Conservation (phyloP, 92 coral and sea anemone genomes). For the Epizoanthus scotinus region DNA sequence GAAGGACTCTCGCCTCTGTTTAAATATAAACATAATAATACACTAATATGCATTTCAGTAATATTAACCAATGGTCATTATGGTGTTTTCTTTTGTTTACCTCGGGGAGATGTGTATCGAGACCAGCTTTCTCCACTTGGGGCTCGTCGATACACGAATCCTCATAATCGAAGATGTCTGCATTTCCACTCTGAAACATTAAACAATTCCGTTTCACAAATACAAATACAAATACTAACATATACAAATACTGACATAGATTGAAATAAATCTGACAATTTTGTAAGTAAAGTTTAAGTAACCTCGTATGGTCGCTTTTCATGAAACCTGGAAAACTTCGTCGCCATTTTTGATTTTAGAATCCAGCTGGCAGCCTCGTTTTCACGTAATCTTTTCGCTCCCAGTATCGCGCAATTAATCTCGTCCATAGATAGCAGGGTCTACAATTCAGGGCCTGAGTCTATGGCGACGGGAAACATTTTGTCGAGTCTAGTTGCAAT, state of each 20-base stretch:
- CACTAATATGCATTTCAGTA: neutral
- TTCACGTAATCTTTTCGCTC: neutral
- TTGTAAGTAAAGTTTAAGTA: neutral
- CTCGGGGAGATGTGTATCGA: conserved; percentile 93
- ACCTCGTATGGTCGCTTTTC: conserved; percentile 95
- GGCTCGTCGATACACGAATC: conserved; percentile 60
- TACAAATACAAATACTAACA: too few relatives aligned
- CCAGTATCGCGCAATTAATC: too few relatives aligned
- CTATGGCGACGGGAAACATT: too few relatives aligned
- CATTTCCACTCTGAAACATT: conserved; percentile 45
- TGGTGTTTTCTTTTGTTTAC: conserved; percentile 44
- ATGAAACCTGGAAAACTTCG: conserved; percentile 93
- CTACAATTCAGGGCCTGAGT: too few relatives aligned
- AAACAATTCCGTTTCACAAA: conserved; percentile 28
- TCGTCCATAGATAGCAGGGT: too few relatives aligned
- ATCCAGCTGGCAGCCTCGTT: conserved; percentile 3
- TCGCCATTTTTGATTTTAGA: conserved; percentile 91
- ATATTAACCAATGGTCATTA: neutral
- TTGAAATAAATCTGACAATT: neutral
- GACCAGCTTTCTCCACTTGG: conserved; percentile 81
- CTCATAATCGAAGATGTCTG: conserved; percentile 40
- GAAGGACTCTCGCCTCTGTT: too few relatives aligned
- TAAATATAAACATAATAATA: neutral
- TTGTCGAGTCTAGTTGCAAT: too few relatives aligned
- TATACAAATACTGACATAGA: too few relatives aligned